These are phyloP conservation scores for Gastracanthus pulcherrimus DNA, from an alignment of 2,888 invertebrate species.

Conservation along the genomic window DNA sequence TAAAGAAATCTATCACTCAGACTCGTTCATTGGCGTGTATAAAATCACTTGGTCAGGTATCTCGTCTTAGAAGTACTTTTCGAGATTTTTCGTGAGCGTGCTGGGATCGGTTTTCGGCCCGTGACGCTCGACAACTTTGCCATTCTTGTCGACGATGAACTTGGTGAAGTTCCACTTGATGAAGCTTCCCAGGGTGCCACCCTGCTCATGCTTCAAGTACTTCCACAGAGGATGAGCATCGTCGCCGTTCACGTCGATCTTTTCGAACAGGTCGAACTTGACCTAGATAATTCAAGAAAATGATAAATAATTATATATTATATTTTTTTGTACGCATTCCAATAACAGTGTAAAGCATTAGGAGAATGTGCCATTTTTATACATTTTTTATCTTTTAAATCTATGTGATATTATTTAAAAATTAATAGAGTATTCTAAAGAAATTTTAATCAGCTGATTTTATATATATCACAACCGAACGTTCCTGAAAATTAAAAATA, in stretches of 20 bases:
- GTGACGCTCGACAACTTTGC: conserved; percentile 84
- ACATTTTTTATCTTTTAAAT: too few species aligned
- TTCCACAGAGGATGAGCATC: conserved; percentile 84
- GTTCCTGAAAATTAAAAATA: too few species aligned
- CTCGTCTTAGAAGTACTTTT: conserved; percentile 80
- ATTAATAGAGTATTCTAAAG: background rate
- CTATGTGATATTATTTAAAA: too few species aligned
- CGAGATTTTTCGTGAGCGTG: conserved; percentile 79
- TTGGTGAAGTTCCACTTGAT: conserved; percentile 94
- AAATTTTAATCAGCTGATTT: background rate
- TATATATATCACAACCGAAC: too few species aligned
- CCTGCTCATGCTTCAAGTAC: conserved; percentile 82
- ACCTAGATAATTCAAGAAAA: too few species aligned
- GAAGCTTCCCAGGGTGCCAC: conserved; percentile 81
- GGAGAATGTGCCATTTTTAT: too few species aligned
- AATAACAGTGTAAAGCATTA: too few species aligned
- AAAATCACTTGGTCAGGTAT: background rate
- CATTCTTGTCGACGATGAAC: conserved; percentile 87
- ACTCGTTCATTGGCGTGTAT: conserved; percentile 1
- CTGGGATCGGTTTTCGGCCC: conserved; percentile 82
- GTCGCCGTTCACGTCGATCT: conserved; percentile 85
- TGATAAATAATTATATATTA: too few species aligned
- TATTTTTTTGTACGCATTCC: too few species aligned
- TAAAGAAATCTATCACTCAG: background rate
- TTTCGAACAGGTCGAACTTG: conserved; percentile 86